Conservation (phyloP, 2,888 invertebrate species). For the Bombylius major region DNA sequence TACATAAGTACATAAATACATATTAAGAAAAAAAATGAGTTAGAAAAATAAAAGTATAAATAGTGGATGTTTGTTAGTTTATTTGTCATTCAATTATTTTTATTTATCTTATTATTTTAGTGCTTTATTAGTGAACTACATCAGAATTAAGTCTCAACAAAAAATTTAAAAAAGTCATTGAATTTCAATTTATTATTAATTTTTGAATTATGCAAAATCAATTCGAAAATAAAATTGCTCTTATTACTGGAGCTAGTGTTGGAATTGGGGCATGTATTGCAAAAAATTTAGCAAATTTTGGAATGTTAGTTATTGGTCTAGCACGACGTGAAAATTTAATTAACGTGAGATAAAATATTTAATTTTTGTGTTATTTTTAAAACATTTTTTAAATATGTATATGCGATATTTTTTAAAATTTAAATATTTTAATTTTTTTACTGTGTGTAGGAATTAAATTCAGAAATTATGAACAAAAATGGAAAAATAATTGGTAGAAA, state of each 20-base stretch:
- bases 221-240: constrained; percentile 36
- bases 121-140: too few species aligned
- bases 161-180: too few species aligned
- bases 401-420: too few species aligned
- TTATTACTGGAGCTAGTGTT: constrained; percentile 49
- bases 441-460: not conserved
- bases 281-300: constrained; percentile 35
- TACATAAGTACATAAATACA: too few species aligned
- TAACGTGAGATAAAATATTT: not conserved
- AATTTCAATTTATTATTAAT: not conserved
- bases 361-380: too few species aligned
- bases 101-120: too few species aligned
- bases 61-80: too few species aligned
- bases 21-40: too few species aligned
- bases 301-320: constrained; percentile 43
- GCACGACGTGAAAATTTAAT: constrained; percentile 30
- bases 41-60: too few species aligned
- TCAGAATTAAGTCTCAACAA: too few species aligned
- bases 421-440: not conserved
- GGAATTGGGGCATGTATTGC: constrained; percentile 44
- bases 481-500: constrained; percentile 30
- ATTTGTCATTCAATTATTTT: too few species aligned
- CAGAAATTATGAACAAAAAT: not conserved
- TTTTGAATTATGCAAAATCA: not conserved
- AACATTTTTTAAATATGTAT: too few species aligned